Evolutionary conservation across 2,888 invertebrate genomes (phyloP).

Genomic region (Holacanthella duospinosa): DNA sequence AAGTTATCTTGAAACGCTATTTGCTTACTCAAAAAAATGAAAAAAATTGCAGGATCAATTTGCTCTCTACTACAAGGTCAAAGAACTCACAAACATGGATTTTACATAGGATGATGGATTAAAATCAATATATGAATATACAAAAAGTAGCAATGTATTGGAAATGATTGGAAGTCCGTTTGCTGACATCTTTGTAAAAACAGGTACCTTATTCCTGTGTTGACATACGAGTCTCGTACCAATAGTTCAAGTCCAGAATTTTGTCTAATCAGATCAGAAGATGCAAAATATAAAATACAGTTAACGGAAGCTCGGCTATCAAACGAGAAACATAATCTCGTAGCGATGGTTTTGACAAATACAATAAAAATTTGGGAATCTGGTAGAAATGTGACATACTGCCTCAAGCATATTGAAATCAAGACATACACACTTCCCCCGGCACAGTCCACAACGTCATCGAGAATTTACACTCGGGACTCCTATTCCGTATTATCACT

Average conservation of each 20-base stretch:
- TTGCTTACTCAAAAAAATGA: background rate
- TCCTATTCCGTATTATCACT: background rate
- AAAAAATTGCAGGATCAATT: background rate
- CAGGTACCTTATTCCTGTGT: constrained; percentile 14
- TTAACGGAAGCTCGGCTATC: background rate
- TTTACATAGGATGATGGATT: background rate
- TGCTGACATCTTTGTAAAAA: constrained; percentile 13
- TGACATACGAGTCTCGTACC: background rate
- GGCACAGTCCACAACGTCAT: too few species aligned
- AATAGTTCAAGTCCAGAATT: background rate
- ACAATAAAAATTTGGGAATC: background rate
- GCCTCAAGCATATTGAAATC: background rate
- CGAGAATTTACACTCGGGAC: too few species aligned
- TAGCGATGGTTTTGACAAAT: background rate
- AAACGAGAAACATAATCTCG: background rate
- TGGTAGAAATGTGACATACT: background rate
- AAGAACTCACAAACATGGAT: background rate
- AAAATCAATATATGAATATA: constrained; percentile 1
- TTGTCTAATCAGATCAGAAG: background rate
- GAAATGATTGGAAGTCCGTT: constrained; percentile 20
- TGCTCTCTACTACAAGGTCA: background rate
- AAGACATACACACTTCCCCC: background rate
- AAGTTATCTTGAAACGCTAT: background rate
- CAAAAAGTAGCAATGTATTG: constrained; percentile 13
- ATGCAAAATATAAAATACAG: background rate